A percentile compares a stretch with the other conserved stretches of the same genome.
These are phyloP conservation scores for Camelus dromedarius DNA, from an alignment of 2,113 vertebrate genomes.

Conservation along the genomic window DNA sequence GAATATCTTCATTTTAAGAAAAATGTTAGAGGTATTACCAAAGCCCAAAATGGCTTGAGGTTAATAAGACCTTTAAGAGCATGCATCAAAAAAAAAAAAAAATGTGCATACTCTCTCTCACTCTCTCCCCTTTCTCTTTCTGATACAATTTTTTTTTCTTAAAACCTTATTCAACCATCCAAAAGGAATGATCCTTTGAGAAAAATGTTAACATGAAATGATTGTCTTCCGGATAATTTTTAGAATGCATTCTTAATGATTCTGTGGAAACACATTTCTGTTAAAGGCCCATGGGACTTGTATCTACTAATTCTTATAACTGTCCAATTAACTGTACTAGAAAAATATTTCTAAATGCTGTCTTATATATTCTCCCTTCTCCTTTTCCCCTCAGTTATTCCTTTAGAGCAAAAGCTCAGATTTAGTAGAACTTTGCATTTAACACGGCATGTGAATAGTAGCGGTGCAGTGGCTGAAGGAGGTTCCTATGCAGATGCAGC, in stretches of 20 bases:
- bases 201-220: neutral
- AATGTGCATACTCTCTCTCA: neutral
- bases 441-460: neutral
- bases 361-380: neutral
- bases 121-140: neutral
- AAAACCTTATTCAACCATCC: neutral
- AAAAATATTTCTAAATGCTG: neutral
- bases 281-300: neutral
- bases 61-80: constrained; percentile 8
- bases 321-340: neutral
- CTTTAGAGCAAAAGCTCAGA: neutral
- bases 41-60: neutral
- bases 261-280: neutral
- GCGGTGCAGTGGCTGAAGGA: neutral
- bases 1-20: constrained; percentile 65
- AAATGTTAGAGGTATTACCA: constrained; percentile 37
- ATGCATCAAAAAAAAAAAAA: neutral
- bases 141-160: neutral
- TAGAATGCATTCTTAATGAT: neutral
- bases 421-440: neutral
- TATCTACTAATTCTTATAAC: neutral
- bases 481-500: fast-evolving
- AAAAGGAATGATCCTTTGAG: neutral
- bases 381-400: neutral
- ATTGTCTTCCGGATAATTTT: neutral